These are phyloP conservation scores for Pseudachorutes palmiensis DNA, from an alignment of 1,140 invertebrate genomes.

Conservation along the genomic window DNA sequence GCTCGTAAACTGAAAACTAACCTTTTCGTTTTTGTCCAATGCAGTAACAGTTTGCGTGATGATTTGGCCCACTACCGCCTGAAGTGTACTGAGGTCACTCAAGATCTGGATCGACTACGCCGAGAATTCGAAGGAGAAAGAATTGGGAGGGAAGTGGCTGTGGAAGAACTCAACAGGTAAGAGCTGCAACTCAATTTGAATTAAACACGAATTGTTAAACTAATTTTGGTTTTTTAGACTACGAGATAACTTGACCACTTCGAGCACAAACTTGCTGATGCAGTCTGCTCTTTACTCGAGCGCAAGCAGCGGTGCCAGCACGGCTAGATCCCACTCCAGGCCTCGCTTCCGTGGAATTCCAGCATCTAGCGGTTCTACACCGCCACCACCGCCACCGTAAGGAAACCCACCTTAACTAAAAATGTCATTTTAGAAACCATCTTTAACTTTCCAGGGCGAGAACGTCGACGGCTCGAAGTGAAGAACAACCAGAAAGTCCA, in stretches of 20 bases:
- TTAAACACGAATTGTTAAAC: too few species aligned
- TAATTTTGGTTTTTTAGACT: constrained; percentile 16
- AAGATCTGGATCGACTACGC: constrained; percentile 26
- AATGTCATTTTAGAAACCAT: background rate
- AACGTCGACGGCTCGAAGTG: background rate
- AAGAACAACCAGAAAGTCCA: background rate
- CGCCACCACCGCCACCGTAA: background rate
- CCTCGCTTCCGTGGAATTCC: background rate
- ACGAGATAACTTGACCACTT: constrained; percentile 17
- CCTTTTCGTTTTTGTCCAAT: too few species aligned
- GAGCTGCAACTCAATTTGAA: background rate
- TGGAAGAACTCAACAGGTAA: constrained; percentile 26
- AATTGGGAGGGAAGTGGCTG: constrained; percentile 22
- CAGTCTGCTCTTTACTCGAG: background rate
- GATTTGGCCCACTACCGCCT: constrained; percentile 27
- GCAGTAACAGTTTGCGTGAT: constrained; percentile 27
- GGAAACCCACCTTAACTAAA: background rate
- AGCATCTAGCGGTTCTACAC: background rate
- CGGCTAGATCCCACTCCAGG: background rate
- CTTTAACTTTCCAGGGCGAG: background rate
- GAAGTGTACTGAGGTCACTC: constrained; percentile 24
- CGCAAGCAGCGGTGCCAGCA: background rate
- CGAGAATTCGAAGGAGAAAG: constrained; percentile 30
- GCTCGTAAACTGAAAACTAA: too few species aligned
- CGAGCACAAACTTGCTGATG: constrained; percentile 22